A percentile compares a stretch with the other conserved stretches of the same genome.
phyloP scores from a whole-genome alignment of 1,140 invertebrate species.

The Tetramorium alpestre region DNA sequence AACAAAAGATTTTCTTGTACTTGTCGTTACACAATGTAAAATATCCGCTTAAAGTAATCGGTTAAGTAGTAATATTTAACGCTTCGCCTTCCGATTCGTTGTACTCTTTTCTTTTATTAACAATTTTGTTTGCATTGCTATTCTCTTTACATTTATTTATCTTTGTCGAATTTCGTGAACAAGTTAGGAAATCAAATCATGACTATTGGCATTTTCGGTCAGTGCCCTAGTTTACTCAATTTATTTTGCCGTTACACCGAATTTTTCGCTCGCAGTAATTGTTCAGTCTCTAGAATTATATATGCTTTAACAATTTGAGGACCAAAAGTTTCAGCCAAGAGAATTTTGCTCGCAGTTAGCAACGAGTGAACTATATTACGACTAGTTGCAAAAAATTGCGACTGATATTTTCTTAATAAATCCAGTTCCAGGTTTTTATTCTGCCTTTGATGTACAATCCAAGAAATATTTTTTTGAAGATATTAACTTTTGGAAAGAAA shows the following conservation, averaged over 20 bases:
- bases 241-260: not conserved
- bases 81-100: not conserved
- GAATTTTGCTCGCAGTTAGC: not conserved
- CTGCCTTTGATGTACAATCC: not conserved
- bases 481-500: not conserved
- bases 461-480: not conserved
- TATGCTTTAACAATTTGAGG: not conserved
- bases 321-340: not conserved
- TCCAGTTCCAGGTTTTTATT: not conserved
- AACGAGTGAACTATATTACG: not conserved
- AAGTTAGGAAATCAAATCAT: not conserved
- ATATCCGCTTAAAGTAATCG: not conserved
- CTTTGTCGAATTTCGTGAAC: not conserved
- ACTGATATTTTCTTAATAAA: not conserved
- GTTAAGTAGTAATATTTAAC: not conserved
- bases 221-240: not conserved
- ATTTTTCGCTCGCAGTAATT: not conserved
- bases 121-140: not conserved
- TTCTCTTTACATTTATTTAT: constrained; percentile 4
- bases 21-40: not conserved
- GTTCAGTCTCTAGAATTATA: not conserved
- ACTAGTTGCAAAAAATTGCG: not conserved
- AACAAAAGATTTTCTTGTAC: not conserved
- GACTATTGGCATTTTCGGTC: constrained; percentile 12
- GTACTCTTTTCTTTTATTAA: not conserved